These are phyloP conservation scores for Craterocephalus amniculus DNA, from an alignment of 2,797 vertebrate genomes.

Conservation along the genomic window DNA sequence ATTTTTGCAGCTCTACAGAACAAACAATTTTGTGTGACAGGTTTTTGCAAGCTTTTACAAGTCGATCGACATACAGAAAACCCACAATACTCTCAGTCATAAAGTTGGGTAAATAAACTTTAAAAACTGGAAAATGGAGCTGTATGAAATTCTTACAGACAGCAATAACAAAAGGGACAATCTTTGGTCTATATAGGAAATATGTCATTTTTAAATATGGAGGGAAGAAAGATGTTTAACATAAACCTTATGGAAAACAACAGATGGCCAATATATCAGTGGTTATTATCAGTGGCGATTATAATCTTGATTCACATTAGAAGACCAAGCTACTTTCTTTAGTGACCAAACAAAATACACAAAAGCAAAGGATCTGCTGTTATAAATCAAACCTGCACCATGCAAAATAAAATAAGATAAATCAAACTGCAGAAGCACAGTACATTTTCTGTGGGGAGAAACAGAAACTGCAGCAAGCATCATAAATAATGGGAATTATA, in stretches of 20 bases:
- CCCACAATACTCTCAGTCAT: not conserved
- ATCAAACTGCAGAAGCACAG: constrained; percentile 20
- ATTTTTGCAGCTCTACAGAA: not conserved
- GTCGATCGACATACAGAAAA: not conserved
- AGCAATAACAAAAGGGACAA: not conserved
- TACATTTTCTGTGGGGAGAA: constrained; percentile 27
- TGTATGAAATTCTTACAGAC: not conserved
- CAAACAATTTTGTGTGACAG: not conserved
- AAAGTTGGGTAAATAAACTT: not conserved
- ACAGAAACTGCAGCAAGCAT: constrained; percentile 27
- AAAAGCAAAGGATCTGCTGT: constrained; percentile 12
- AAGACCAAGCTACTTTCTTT: constrained; percentile 3
- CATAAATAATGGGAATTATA: constrained; percentile 50
- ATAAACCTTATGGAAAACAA: not conserved
- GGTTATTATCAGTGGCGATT: too few relatives aligned
- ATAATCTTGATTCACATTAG: constrained; percentile 34
- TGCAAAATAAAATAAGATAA: not conserved
- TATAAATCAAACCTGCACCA: constrained; percentile 40
- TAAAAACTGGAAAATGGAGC: not conserved
- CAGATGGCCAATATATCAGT: not conserved
- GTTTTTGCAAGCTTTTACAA: too few relatives aligned
- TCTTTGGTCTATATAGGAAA: not conserved
- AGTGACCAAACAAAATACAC: constrained; percentile 34
- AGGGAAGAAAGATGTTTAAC: not conserved
- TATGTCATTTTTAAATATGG: not conserved